Evolutionary conservation across 1,140 invertebrate genomes (phyloP).

Genomic region (Lepidotrigona ventralis): DNA sequence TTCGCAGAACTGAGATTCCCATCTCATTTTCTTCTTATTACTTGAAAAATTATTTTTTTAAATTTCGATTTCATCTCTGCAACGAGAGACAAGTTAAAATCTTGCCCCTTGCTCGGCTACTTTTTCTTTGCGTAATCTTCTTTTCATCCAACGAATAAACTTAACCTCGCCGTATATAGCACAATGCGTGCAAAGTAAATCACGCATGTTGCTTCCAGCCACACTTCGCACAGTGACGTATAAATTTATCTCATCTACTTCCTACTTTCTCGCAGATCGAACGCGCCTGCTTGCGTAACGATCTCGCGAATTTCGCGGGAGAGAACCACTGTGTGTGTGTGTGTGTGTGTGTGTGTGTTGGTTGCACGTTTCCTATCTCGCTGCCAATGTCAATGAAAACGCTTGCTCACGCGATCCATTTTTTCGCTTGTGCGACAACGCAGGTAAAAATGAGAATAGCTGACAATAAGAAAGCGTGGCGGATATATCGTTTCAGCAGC

Average conservation of each 20-base stretch:
- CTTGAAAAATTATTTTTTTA: too few relatives aligned
- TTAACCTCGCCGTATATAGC: too few relatives aligned
- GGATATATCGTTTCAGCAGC: slow-evolving; percentile 56
- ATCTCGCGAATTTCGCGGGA: neutral
- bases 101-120: too few relatives aligned
- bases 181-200: neutral
- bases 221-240: neutral
- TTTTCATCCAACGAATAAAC: too few relatives aligned
- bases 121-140: too few relatives aligned
- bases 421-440: slow-evolving; percentile 3
- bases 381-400: slow-evolving; percentile 33
- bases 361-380: neutral
- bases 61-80: too few relatives aligned
- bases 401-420: slow-evolving; percentile 21
- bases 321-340: too few relatives aligned
- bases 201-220: neutral
- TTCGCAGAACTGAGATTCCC: too few relatives aligned
- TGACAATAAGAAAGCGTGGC: slow-evolving; percentile 72
- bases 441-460: slow-evolving; percentile 58
- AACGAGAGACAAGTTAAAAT: too few relatives aligned
- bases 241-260: neutral
- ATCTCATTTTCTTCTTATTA: too few relatives aligned
- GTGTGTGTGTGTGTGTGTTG: too few relatives aligned
- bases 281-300: slow-evolving; percentile 4
- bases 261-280: slow-evolving; percentile 19